Conservation (phyloP, 2,888 invertebrate genomes). For the Torymus texanus region DNA sequence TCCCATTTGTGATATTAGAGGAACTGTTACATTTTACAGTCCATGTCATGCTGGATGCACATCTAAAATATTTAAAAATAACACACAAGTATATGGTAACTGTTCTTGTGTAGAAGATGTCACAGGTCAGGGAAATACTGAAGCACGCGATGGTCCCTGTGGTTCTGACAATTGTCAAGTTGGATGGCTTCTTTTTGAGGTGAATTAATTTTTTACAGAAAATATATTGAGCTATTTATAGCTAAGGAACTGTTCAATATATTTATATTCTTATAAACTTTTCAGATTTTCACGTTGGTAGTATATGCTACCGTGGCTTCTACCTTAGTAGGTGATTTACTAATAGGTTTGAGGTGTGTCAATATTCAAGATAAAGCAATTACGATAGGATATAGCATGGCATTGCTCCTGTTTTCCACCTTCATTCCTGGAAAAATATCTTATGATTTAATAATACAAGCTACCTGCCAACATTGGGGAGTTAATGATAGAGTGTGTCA, state of each 20-base stretch:
- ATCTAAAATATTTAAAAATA: slow-evolving; percentile 73
- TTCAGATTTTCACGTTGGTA: slow-evolving; percentile 74
- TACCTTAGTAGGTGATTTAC: slow-evolving; percentile 75
- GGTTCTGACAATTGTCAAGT: slow-evolving; percentile 75
- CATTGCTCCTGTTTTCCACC: slow-evolving; percentile 77
- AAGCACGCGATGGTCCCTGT: slow-evolving; percentile 78
- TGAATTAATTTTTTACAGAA: slow-evolving; percentile 42
- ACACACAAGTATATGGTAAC: slow-evolving; percentile 75
- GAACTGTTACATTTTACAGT: slow-evolving; percentile 80
- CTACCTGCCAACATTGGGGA: slow-evolving; percentile 76
- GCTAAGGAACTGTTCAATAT: too few species aligned
- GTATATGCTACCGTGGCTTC: slow-evolving; percentile 74
- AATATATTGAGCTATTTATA: neutral
- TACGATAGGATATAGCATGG: slow-evolving; percentile 78
- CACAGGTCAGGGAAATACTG: slow-evolving; percentile 61
- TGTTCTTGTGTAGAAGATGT: slow-evolving; percentile 76
- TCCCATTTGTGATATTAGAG: slow-evolving; percentile 80
- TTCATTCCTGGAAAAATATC: slow-evolving; percentile 81
- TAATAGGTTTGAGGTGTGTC: slow-evolving; percentile 78
- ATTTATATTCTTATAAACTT: neutral
- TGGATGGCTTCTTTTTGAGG: slow-evolving; percentile 76
- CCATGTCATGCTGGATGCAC: slow-evolving; percentile 86
- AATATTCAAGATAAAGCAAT: slow-evolving; percentile 80
- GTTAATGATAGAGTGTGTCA: slow-evolving; percentile 73
- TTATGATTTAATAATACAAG: slow-evolving; percentile 78